These are phyloP conservation scores for Urophycis tenuis DNA, from an alignment of 2,797 vertebrate species.

Conservation along the genomic window DNA sequence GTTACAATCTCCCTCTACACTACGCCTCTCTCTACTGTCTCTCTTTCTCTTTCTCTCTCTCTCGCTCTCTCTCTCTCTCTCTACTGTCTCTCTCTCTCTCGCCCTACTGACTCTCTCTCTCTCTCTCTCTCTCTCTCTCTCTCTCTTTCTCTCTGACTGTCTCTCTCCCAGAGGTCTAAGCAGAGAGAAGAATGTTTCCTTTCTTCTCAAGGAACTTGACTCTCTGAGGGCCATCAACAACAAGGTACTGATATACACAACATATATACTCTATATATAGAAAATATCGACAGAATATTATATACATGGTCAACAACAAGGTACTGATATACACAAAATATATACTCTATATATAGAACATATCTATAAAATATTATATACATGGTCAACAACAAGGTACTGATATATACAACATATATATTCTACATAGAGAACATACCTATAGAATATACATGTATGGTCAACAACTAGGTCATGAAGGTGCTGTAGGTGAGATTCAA, in stretches of 20 bases:
- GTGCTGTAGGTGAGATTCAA: no score
- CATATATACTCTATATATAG: no score
- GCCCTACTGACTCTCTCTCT: constrained; percentile 11
- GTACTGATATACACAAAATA: no score
- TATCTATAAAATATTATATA: no score
- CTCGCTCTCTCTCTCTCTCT: constrained; percentile 8
- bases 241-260: constrained; percentile 58
- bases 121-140: constrained; percentile 2
- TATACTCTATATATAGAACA: no score
- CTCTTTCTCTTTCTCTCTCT: no score
- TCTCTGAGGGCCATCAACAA: constrained; percentile 69
- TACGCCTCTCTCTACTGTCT: neutral
- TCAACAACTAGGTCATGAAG: no score
- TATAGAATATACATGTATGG: no score
- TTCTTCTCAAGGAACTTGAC: constrained; percentile 77
- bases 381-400: constrained; percentile 76
- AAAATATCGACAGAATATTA: no score
- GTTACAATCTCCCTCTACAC: neutral
- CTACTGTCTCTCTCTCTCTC: neutral
- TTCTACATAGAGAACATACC: no score
- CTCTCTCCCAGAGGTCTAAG: constrained; percentile 7
- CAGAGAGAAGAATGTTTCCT: constrained; percentile 63
- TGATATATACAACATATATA: no score
- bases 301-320: no score
- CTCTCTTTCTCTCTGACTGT: constrained; percentile 9